phyloP scores from a whole-genome alignment of 2,113 vertebrate species.

The Peromyscus polionotus region DNA sequence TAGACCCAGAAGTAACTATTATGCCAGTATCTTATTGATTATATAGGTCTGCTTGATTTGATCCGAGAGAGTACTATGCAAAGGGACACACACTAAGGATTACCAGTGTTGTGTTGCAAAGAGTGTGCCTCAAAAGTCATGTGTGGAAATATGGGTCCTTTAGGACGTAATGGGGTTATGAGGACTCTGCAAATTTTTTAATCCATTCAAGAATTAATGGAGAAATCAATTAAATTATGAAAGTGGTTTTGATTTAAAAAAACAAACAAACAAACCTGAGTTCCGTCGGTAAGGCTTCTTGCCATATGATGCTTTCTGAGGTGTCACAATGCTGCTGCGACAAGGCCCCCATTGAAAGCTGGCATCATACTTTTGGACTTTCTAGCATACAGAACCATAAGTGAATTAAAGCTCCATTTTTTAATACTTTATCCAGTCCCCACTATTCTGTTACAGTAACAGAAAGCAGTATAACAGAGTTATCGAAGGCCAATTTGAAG shows the following conservation, averaged over 20 bases:
- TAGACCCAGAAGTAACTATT: background rate
- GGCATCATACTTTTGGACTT: background rate
- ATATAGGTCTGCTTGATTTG: background rate
- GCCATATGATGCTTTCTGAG: background rate
- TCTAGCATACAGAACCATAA: background rate
- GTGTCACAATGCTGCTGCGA: background rate
- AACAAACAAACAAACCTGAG: background rate
- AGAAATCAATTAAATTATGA: background rate
- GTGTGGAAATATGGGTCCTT: background rate
- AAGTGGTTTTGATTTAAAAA: background rate
- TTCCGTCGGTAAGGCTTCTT: background rate
- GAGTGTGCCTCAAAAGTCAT: background rate
- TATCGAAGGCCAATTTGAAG: background rate
- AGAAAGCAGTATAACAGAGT: background rate
- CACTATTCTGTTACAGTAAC: background rate
- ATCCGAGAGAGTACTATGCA: background rate
- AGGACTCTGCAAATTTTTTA: background rate
- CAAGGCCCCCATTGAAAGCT: background rate
- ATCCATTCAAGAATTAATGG: background rate
- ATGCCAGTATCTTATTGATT: background rate
- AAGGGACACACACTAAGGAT: background rate
- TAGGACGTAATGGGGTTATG: background rate
- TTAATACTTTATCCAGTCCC: background rate
- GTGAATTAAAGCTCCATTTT: background rate
- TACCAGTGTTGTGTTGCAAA: background rate